Percentiles rank a stretch among this genome's conserved stretches.
Conservation (phyloP, 1,140 invertebrate genomes). For the Sweltsa coloradensis region DNA sequence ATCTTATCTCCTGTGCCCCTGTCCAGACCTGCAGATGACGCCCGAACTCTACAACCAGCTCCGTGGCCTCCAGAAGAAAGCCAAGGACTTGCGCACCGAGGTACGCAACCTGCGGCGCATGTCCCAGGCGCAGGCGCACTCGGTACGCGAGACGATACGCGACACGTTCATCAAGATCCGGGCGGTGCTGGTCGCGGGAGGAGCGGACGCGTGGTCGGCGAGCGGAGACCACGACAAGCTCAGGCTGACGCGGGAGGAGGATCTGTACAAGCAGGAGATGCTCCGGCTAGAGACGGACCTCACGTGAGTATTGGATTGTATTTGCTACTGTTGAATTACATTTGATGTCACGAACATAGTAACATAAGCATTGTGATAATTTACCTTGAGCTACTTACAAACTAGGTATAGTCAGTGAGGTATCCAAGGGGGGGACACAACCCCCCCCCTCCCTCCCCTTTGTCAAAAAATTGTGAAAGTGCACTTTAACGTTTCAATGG, state of each 20-base stretch:
- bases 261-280: constrained; percentile 85
- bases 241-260: constrained; percentile 60
- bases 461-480: too few relatives aligned
- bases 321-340: too few relatives aligned
- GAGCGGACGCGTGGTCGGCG: constrained; percentile 42
- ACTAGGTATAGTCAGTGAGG: too few relatives aligned
- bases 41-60: constrained; percentile 81
- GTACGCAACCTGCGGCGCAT: constrained; percentile 75
- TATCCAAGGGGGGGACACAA: too few relatives aligned
- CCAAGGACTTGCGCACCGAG: constrained; percentile 79
- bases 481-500: too few relatives aligned
- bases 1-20: too few relatives aligned
- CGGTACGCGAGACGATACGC: constrained; percentile 79
- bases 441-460: too few relatives aligned
- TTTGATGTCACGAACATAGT: too few relatives aligned
- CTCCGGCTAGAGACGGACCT: constrained; percentile 82
- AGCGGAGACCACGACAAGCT: constrained; percentile 48
- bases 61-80: constrained; percentile 72
- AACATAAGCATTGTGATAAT: too few relatives aligned
- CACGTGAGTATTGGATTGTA: constrained; percentile 37
- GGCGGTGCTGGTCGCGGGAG: constrained; percentile 41
- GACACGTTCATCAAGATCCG: constrained; percentile 77
- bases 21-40: constrained; percentile 50
- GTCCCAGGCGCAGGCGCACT: constrained; percentile 81
- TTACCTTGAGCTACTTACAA: too few relatives aligned